phyloP scores from a whole-genome alignment of 1,140 invertebrate genomes.

The Orussus abietinus region DNA sequence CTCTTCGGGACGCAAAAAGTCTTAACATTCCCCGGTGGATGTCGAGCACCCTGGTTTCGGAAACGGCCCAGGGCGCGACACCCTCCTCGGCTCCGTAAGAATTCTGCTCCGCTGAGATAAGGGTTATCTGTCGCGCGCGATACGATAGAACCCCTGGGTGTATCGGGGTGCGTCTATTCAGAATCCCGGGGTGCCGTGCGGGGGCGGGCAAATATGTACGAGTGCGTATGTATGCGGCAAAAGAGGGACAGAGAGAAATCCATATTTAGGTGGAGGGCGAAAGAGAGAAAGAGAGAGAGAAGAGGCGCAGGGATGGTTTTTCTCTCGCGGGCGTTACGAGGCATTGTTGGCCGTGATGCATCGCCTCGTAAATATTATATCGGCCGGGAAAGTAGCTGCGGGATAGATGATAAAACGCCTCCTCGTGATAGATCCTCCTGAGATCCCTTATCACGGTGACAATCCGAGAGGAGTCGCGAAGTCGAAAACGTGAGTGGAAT shows the following conservation, averaged over 20 bases:
- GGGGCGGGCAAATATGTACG: not conserved
- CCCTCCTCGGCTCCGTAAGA: conserved; percentile 31
- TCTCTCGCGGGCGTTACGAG: conserved; percentile 44
- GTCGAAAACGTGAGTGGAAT: too few species aligned
- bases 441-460: too few species aligned
- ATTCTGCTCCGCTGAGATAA: conserved; percentile 46
- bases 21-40: too few species aligned
- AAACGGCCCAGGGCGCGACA: not conserved
- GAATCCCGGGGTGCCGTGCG: too few species aligned
- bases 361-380: conserved; percentile 54
- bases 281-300: conserved; percentile 17
- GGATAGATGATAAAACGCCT: conserved; percentile 35
- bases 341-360: conserved; percentile 51
- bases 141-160: conserved; percentile 40
- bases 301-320: conserved; percentile 24
- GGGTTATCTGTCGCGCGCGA: conserved; percentile 45
- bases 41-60: too few species aligned
- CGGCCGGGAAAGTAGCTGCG: conserved; percentile 37
- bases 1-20: too few species aligned
- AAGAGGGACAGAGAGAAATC: not conserved
- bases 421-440: too few species aligned
- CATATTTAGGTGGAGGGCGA: not conserved
- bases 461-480: too few species aligned
- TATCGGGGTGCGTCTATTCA: too few species aligned
- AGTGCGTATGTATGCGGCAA: too few species aligned